Evolutionary conservation across 2,797 vertebrate genomes (phyloP).

Genomic region (Tokudaia muenninki): DNA sequence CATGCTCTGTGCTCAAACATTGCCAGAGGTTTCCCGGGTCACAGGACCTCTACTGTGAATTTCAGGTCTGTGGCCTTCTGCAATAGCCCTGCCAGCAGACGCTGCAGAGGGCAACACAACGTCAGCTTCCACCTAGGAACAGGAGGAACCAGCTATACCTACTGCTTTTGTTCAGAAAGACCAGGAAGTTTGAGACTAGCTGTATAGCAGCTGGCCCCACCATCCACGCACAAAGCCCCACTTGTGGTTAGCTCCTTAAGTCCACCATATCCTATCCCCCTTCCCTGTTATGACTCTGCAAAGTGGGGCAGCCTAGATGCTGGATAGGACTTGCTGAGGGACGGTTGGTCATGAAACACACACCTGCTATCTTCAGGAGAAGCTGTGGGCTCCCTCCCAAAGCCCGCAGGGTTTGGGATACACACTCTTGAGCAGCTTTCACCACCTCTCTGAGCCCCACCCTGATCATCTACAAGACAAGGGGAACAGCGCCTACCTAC

Average conservation of each 20-base stretch:
- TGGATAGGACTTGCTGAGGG: not conserved
- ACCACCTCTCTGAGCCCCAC: conserved; percentile 14
- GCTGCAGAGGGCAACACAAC: not conserved
- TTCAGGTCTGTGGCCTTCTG: not conserved
- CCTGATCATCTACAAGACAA: not conserved
- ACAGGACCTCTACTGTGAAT: not conserved
- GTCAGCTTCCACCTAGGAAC: fast-evolving
- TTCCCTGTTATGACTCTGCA: not conserved
- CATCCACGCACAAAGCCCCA: not conserved
- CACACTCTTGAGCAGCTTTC: not conserved
- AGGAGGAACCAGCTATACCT: not conserved
- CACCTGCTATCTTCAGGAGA: not conserved
- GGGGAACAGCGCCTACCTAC: not conserved
- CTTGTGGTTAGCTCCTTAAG: not conserved
- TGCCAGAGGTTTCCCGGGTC: not conserved
- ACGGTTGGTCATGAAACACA: not conserved
- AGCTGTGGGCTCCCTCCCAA: not conserved
- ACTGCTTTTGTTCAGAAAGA: not conserved
- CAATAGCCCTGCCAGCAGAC: not conserved
- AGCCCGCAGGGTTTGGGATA: not conserved
- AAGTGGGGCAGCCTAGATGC: not conserved
- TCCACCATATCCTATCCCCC: fast-evolving
- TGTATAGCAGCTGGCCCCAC: fast-evolving
- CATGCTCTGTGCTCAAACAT: not conserved
- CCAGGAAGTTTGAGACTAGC: too few relatives aligned